Base-by-base conservation (phyloP, 2,888 invertebrate genomes). In the Xanthostigma xanthostigma region DNA sequence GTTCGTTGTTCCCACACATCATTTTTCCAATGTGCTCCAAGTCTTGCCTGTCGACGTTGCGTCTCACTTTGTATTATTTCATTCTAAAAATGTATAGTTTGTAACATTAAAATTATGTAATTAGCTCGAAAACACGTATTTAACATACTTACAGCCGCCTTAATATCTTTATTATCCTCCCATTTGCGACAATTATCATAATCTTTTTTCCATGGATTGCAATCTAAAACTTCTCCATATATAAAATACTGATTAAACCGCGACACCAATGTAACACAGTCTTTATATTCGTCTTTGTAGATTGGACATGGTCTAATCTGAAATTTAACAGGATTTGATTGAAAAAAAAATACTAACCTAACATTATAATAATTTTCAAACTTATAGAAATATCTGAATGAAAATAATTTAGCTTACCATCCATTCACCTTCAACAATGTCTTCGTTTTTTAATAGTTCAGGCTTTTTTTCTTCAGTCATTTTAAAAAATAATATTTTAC, bases 211-310 rank as follows among this genome's bases (percentile, higher is more conserved):
- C 91, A 92, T 56, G 81, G 79, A 3, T 71, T 70, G 61, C 93
- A 94, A 61, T 92, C 84, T 8, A 74, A 48, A 1, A 69, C 64
- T 59, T 84, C 70, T 1, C 93, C 93, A 65, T 73, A 72, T 50
- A 91, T 74, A 62, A 90, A 94, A 62, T 88, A 84, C 65, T 93
- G 93, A 62, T 93, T 82, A 58, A 92, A 88, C 54, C 90, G 72
- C 1, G 75, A 83, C 64, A 69, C 78, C 14, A 86, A 68, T 56
- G 84, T 81, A 46, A 69, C 80, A 62, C 92, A 92, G 55, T 91
- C 89, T 17, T 73, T 71, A 60, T 86, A 88, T 69, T 92, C 91
- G 46, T 81, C 84, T 57, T 82, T 74, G 60, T 92, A 92, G n/a
- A 77, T 58, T n/a, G 74, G 66, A 64, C 90, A 90, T 8, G 83